Conservation (phyloP, 2,113 vertebrate species). For the Lepisosteus osseus region DNA sequence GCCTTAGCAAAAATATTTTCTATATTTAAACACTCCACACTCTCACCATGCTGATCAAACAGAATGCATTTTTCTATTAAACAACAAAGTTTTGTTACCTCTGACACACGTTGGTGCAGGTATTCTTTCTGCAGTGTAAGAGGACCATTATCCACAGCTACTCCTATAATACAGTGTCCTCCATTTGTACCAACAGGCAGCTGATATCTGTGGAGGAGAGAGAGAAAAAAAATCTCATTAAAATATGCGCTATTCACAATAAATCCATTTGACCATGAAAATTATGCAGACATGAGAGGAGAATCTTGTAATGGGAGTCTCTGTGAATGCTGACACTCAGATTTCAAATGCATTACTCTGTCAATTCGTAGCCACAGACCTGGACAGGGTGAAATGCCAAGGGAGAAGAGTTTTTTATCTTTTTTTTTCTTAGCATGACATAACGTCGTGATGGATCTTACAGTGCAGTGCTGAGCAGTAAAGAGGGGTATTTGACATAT, state of each 20-base stretch:
- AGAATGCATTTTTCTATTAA: background rate
- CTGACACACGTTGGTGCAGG: constrained; percentile 45
- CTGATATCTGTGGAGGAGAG: constrained; percentile 63
- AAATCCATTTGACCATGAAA: constrained; percentile 58
- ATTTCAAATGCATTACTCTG: constrained; percentile 31
- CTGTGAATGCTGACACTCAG: constrained; percentile 44
- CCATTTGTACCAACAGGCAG: constrained; percentile 59
- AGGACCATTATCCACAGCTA: constrained; percentile 62
- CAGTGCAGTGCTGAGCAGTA: no score
- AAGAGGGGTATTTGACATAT: no score
- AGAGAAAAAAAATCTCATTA: constrained; percentile 50
- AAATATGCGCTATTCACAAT: constrained; percentile 48
- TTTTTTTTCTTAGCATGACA: no score
- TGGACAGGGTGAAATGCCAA: background rate
- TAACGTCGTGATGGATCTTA: no score
- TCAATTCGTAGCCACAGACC: constrained; percentile 13
- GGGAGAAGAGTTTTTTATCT: background rate
- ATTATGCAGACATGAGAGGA: constrained; percentile 38
- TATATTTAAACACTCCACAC: no score
- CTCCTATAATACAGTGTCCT: constrained; percentile 74
- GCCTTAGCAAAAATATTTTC: no score
- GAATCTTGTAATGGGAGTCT: constrained; percentile 42
- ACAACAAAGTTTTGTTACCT: constrained; percentile 54
- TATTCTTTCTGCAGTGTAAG: constrained; percentile 55
- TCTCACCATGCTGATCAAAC: no score